phyloP scores from a whole-genome alignment of 2,888 invertebrate species.

The Athetis lepigone region DNA sequence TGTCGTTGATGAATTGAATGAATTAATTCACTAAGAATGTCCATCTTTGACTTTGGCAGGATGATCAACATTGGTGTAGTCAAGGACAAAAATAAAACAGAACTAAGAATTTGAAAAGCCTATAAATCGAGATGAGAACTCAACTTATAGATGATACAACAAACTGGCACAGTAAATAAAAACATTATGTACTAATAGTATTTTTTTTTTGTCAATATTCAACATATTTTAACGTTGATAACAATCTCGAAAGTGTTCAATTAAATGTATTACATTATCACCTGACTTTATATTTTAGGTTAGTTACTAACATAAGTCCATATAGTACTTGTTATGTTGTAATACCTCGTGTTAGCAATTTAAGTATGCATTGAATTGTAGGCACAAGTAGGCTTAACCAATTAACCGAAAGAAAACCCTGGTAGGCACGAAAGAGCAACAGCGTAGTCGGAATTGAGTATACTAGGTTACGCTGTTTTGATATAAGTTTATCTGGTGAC shows the following conservation, averaged over 20 bases:
- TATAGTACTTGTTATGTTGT: neutral
- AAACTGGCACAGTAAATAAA: too few relatives aligned
- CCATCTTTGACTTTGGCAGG: neutral
- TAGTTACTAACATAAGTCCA: neutral
- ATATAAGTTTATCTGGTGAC: slow-evolving; percentile 6
- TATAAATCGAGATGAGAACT: neutral
- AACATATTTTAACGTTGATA: too few relatives aligned
- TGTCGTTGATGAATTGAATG: neutral
- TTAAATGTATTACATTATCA: too few relatives aligned
- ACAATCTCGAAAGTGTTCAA: too few relatives aligned
- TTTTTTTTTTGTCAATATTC: too few relatives aligned
- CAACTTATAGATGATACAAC: neutral
- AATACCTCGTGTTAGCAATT: neutral
- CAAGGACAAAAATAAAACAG: neutral
- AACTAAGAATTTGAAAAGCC: too few relatives aligned
- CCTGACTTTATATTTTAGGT: neutral
- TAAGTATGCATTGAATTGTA: neutral
- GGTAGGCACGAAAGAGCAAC: neutral
- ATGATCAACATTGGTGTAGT: neutral
- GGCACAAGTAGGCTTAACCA: neutral
- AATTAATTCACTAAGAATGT: neutral
- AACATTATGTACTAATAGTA: neutral
- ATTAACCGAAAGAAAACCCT: neutral
- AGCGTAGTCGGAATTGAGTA: neutral
- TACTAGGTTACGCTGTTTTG: neutral